Evolutionary conservation across 1,140 invertebrate genomes (phyloP).

Genomic region (Wiebesia pumilae): DNA sequence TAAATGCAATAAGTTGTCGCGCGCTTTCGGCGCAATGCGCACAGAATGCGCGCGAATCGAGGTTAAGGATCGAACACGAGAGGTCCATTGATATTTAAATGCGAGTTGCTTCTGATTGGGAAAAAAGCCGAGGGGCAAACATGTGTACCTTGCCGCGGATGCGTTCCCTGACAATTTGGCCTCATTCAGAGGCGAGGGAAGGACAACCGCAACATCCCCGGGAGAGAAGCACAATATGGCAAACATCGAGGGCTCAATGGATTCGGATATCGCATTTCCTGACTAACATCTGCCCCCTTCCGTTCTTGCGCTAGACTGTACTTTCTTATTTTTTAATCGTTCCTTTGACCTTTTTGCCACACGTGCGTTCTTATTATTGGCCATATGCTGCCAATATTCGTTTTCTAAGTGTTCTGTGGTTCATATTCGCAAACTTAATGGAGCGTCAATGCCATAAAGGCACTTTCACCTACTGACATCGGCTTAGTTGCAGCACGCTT

Average conservation of each 20-base stretch:
- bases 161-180: background rate
- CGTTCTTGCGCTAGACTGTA: background rate
- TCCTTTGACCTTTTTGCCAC: background rate
- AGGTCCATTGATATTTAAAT: conserved; percentile 33
- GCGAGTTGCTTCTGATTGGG: background rate
- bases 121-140: background rate
- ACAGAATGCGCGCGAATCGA: background rate
- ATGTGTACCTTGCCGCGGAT: too few species aligned
- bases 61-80: background rate
- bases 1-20: too few species aligned
- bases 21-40: background rate
- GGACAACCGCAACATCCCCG: conserved; percentile 13
- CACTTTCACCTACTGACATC: background rate
- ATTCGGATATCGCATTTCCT: background rate
- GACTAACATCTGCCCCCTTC: conserved; percentile 9
- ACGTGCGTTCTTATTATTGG: background rate
- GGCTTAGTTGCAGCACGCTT: too few species aligned
- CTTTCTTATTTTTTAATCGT: conserved; percentile 23
- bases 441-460: background rate
- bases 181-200: background rate
- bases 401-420: background rate
- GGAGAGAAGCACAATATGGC: background rate
- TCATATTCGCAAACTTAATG: background rate
- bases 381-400: conserved; percentile 22
- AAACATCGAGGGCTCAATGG: background rate